These are phyloP conservation scores for Tachuris rubrigastra DNA, from an alignment of 2,113 vertebrate species.

Conservation along the genomic window DNA sequence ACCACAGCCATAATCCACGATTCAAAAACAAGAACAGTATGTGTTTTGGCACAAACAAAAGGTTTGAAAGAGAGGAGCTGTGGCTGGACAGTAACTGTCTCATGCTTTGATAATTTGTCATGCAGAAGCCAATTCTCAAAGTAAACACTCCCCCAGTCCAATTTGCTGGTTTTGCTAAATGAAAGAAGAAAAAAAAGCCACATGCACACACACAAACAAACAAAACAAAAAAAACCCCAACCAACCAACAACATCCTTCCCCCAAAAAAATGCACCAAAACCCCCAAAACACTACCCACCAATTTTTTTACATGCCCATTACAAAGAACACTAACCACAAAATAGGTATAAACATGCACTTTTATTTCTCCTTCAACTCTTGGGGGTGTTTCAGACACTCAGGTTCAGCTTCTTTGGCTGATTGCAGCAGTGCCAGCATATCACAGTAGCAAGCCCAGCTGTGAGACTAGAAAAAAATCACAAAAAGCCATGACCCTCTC, in stretches of 20 bases:
- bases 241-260: background rate
- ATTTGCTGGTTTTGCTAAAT: background rate
- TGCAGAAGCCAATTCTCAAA: background rate
- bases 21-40: background rate
- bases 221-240: no score
- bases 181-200: background rate
- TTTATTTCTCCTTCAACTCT: background rate
- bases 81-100: fast-evolving
- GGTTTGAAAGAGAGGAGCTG: background rate
- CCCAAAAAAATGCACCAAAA: background rate
- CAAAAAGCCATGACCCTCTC: background rate
- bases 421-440: background rate
- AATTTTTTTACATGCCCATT: background rate
- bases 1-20: background rate
- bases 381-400: background rate
- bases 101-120: background rate
- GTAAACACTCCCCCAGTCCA: fast-evolving
- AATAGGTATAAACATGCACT: background rate
- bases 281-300: background rate
- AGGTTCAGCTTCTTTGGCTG: background rate
- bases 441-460: background rate
- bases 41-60: background rate
- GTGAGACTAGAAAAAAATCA: background rate
- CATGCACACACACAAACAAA: background rate
- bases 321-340: background rate